Percentiles rank a stretch among this genome's conserved stretches.
Conservation (phyloP, 2,888 invertebrate genomes). For the Pantelozetes paolii region DNA sequence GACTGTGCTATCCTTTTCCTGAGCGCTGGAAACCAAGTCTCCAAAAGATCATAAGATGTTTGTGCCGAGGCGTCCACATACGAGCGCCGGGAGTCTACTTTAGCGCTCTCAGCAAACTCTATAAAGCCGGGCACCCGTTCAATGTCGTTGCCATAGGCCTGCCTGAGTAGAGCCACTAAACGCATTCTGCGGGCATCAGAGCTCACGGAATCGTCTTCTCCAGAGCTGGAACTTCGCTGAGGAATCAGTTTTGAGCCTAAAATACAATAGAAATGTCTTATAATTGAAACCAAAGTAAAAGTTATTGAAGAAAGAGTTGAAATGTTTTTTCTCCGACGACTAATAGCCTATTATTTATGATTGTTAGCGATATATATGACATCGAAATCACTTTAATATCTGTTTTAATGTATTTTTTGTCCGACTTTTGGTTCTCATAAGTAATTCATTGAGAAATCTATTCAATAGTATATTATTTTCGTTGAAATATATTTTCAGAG, state of each 20-base stretch:
- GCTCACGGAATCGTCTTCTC: conserved; percentile 43
- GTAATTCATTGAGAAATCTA: too few species aligned
- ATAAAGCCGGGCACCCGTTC: conserved; percentile 43
- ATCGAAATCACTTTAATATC: too few species aligned
- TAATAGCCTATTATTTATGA: conserved; percentile 5
- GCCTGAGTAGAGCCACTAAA: conserved; percentile 43
- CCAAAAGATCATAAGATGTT: conserved; percentile 47
- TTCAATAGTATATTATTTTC: too few species aligned
- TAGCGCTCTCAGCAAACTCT: conserved; percentile 33
- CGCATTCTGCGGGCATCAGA: conserved; percentile 37
- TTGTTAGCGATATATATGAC: not conserved
- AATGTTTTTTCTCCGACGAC: not conserved
- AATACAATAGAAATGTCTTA: not conserved
- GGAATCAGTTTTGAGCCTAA: conserved; percentile 33
- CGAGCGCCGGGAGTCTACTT: not conserved
- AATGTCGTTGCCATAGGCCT: conserved; percentile 44
- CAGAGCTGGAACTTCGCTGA: conserved; percentile 44
- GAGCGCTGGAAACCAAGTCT: conserved; percentile 46
- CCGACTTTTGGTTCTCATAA: too few species aligned
- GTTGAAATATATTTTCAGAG: too few species aligned
- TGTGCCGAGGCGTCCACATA: conserved; percentile 45
- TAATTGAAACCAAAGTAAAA: not conserved
- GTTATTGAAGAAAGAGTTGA: not conserved
- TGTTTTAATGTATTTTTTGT: too few species aligned
- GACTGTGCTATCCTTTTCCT: conserved; percentile 41